Evolutionary conservation across 2,797 vertebrate species (phyloP), one percentile per base, ranked within the genome.

Genomic region (Sebastes matsubarae): DNA sequence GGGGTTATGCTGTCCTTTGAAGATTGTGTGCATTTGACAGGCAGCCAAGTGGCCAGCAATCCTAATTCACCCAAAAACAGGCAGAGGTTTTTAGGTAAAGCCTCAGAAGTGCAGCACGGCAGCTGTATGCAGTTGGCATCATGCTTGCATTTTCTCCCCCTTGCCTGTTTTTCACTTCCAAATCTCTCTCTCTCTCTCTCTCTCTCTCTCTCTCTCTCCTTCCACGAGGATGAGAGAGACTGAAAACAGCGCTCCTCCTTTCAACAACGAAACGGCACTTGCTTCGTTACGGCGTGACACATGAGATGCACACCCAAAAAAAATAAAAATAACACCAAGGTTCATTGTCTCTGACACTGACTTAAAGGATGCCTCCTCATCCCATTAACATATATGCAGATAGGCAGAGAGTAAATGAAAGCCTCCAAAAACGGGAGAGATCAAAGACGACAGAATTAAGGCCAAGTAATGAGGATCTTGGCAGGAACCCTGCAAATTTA

Each of bases 381-480:
- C 32, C 16, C 76, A 93, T 94, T 93, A 91, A 89, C 93, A 94
- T 93, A 93, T 91, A 93, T 92, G 91, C 90, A 95, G 90, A 91
- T 89, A 86, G 61, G 85, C 81, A 80, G 86, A 2, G 75, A 92
- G 91, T 88, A 80, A 93, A 94, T 87, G 86, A 92, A 93, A 91
- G 90, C 79, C 77, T 92, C 85, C 61, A 84, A 90, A 94, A 92
- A 82, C 12, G 20, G 79, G 69, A 88, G 87, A 93, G 91, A 94
- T 95, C 91, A 93, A 94, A 94, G 93, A 88, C 77, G 88, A 94
- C 92, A 92, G 90, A 94, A 94, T 95, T 93, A 93, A 95, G 92
- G 84, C 88, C 86, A 90, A 93, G 86, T 92, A 93, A 95, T 92
- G 94, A 95, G 94, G 91, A 93, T 93, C 91, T 94, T 96, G 95